Base-by-base conservation (phyloP, 2,113 vertebrate species). In the Siniperca knerii region DNA sequence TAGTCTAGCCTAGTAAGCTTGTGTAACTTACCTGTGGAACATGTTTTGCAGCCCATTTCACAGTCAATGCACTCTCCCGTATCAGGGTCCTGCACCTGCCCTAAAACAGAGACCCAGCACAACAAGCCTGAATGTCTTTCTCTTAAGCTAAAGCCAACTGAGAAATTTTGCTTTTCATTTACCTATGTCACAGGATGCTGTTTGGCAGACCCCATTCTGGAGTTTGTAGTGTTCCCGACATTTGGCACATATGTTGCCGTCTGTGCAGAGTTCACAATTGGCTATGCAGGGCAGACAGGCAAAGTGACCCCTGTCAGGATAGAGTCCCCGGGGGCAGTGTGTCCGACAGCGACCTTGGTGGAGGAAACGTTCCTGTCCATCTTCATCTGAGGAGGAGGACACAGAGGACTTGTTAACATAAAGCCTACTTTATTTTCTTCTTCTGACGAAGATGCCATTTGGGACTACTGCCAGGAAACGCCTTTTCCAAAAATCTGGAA, bases 251-350 rank as follows among this genome's bases (percentile, higher is more conserved):
- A 95, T 89, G 76, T 90, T 89, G 89, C 88, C 89, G 83, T 96
- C 93, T 69, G 92, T 90, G 93, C 96, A 97, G 71, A 96, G 95
- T 89, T 97, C 96, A 93, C 96, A 97, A 92, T 96, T 94, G 87
- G 94, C 79, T 52, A 94, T 93, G 91, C 96, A 97, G 79, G 94
- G 92, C 84, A 94, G 90, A 82, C 96, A 97, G 79, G 87, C 85
- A 74, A 94, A 96, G 87, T 90, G 92, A 81, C 87, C 94, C 79
- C 94, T 95, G 91, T 96, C 94, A 37, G 94, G 84, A 83, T 96
- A 96, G 83, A 94, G 93, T 77, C 95, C 94, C 54, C 95, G 90
- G 57, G 96, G 95, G 83, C 96, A 96, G 90, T 96, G 95, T 25
- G 94, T 87, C 87, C 95, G 92, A 88, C 96, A 96, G 86, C 92